phyloP scores from a whole-genome alignment of 2,888 invertebrate species.

The Noctuana brunneofusca region DNA sequence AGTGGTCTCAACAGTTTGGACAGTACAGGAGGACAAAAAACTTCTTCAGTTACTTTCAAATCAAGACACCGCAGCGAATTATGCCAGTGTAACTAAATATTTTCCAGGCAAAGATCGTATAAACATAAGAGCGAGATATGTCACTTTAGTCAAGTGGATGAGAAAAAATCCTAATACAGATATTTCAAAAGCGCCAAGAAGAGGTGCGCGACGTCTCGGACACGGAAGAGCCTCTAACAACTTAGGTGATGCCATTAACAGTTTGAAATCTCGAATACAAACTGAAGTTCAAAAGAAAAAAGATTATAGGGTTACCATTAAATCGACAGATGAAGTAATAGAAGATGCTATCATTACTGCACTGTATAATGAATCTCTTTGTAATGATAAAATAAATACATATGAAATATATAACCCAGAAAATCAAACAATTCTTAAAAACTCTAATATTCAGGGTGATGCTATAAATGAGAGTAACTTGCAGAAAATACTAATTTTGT shows the following conservation, averaged over 20 bases:
- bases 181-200: conserved; percentile 65
- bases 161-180: conserved; percentile 69
- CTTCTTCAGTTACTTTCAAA: conserved; percentile 80
- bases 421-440: conserved; percentile 21
- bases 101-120: conserved; percentile 82
- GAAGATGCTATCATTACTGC: conserved; percentile 60
- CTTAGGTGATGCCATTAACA: conserved; percentile 62
- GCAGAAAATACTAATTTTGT: conserved; percentile 54
- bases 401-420: neutral
- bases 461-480: conserved; percentile 53
- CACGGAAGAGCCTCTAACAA: conserved; percentile 56
- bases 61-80: conserved; percentile 65
- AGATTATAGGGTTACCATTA: conserved; percentile 47
- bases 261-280: conserved; percentile 61
- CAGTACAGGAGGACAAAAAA: conserved; percentile 83
- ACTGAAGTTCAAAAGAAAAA: conserved; percentile 51
- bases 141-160: conserved; percentile 78
- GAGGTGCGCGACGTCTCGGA: conserved; percentile 55
- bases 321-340: conserved; percentile 55
- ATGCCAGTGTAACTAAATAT: conserved; percentile 70
- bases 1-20: conserved; percentile 79
- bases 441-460: conserved; percentile 33
- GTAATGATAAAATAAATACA: conserved; percentile 39
- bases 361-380: conserved; percentile 52
- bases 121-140: conserved; percentile 84